Base-by-base conservation (phyloP, 2,113 vertebrate species). In the Isichthys henryi region DNA sequence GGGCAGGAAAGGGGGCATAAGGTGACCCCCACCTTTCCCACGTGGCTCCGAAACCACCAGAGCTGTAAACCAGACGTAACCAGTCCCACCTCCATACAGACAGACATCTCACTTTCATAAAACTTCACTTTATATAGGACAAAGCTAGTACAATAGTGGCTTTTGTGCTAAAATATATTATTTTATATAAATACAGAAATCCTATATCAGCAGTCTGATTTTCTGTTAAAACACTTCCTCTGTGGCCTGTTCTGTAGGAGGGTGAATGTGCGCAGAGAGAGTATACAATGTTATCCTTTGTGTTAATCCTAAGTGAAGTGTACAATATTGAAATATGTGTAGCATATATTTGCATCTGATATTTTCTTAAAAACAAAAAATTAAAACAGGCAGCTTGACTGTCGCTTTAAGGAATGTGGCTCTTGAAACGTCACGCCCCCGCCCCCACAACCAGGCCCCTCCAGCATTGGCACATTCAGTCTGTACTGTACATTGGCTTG, bases 141-240 rank as follows among this genome's bases (percentile, higher is more conserved):
- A 95, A 94, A 86, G 89, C 92, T 91, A 93, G 93, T 95, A 95
- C 94, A 95, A 96, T 94, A 95, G 95, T 96, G 95, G 95, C 95
- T 93, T 70, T 91, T 92, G 93, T 93, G 92, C 95, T 95, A 95
- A 95, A 95, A 95, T 95, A 96, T 96, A 94, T 95, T 94, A 95
- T 92, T 94, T 94, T 93, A 95, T 93, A 93, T 95, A 96, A 95
- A 96, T 94, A 96, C 90, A 92, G 94, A 91, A 91, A 91, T 93
- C 89, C 92, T 91, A 90, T 92, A 91, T 91, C 90, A 88, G 90
- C 91, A 91, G 90, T 90, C 92, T 90, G 62, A 43, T 23, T 45
- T 35, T 90, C 92, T 9, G 5, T 86, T 48, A 86, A 86, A 86
- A 19, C 48, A n/a, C 46, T 53, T 43, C 45, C 39, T 94, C 92